Base-by-base conservation (phyloP, 2,113 vertebrate genomes). In the Oreochromis niloticus region DNA sequence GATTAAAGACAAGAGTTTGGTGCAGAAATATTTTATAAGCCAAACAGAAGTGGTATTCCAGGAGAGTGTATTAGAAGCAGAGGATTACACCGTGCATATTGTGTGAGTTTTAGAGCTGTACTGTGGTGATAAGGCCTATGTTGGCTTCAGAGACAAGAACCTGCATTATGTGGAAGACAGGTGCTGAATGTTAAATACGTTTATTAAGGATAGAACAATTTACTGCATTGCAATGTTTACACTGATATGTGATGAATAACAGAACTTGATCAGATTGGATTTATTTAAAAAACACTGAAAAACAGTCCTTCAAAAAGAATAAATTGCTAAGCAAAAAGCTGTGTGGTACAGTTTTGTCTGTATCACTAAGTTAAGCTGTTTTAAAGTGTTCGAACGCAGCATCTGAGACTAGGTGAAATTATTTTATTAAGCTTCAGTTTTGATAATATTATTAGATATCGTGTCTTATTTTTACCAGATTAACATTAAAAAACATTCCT, bases 21-120 rank as follows among this genome's bases (percentile, higher is more conserved):
- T 61, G 85, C 80, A 94, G 89, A 94, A 93, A 94, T 92, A 93
- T 94, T 94, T 94, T 91, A 96, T 91, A 92, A 93, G 88, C 87
- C 39, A 46, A 88, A 56, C 82, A 85, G 59, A 87, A 91, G 90
- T 84, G 30, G 52, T 27, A 24, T 85, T 88, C 66, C 39, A 46
- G 46, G 66, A 68, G 66, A 80, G 43, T 9, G 41, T 82, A 27
- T 55, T 3, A 30, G 82, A 24, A 85, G 43, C 13, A 50, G 19
- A 39, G 61, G 55, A 61, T 17, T 50, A 73, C 78, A 84, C 82
- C n/a, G 56, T 92, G 71, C 54, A 73, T 56, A 46, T 36, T 85
- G 48, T 71, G 79, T 10, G 68, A 32, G 16, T 66, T 84, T 78
- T n/a, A 87, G 50, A 85, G 87, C 87, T 82, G 84, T 57, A 61